Evolutionary conservation across 2,797 vertebrate genomes (phyloP).

Genomic region (Cossypha heuglini): DNA sequence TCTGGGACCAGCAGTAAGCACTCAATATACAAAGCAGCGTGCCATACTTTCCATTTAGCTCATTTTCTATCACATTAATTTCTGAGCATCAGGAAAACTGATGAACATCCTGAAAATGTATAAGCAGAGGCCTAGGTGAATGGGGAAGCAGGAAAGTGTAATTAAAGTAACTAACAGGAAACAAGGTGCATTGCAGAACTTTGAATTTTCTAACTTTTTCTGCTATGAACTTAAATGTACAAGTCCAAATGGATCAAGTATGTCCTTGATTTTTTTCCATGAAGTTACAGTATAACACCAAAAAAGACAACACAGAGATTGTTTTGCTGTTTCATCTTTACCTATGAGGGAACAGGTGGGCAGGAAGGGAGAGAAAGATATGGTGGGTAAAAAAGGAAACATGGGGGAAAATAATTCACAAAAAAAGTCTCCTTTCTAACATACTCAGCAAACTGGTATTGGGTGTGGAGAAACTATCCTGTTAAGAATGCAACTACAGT

Average conservation of each 20-base stretch:
- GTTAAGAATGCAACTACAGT: neutral
- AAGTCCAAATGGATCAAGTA: neutral
- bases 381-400: neutral
- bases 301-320: neutral
- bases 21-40: neutral
- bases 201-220: neutral
- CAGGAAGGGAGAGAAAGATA: neutral
- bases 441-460: neutral
- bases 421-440: neutral
- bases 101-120: neutral
- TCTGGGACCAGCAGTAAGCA: neutral
- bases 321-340: neutral
- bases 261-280: neutral
- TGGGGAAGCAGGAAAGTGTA: accelerated
- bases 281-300: neutral
- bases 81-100: neutral
- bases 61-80: neutral
- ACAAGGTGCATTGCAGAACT: neutral
- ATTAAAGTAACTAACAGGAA: neutral
- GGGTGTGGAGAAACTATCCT: neutral
- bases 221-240: neutral
- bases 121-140: neutral
- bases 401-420: accelerated
- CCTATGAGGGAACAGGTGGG: neutral
- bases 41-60: neutral